phyloP scores from a whole-genome alignment of 2,113 vertebrate genomes.

The Bungarus multicinctus region DNA sequence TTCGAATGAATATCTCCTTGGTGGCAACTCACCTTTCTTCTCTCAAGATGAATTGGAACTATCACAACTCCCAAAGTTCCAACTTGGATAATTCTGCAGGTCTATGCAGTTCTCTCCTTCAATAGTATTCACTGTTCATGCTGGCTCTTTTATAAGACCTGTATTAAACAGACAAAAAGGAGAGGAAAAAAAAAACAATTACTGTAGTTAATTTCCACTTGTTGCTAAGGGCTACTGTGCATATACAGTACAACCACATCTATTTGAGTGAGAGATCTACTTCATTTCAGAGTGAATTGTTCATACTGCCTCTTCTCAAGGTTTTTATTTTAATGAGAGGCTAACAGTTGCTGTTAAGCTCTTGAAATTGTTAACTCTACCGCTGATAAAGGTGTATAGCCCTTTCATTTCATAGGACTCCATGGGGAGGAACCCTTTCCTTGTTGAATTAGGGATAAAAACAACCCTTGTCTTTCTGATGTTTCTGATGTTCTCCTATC shows the following conservation, averaged over 20 bases:
- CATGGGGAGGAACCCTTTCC: constrained; percentile 11
- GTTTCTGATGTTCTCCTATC: constrained; percentile 36
- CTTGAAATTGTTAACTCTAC: constrained; percentile 48
- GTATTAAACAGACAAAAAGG: constrained; percentile 21
- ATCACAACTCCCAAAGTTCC: not conserved
- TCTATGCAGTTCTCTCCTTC: not conserved
- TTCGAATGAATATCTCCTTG: not conserved
- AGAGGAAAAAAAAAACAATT: constrained; percentile 8
- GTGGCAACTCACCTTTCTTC: not conserved
- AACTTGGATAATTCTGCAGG: not conserved
- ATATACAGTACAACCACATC: not conserved
- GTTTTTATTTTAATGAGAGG: constrained; percentile 26
- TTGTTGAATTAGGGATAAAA: constrained; percentile 40
- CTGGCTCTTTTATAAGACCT: not conserved
- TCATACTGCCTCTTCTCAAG: constrained; percentile 19
- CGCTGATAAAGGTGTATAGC: constrained; percentile 25
- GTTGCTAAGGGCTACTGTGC: constrained; percentile 19
- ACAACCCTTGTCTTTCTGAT: not conserved
- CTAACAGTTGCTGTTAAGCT: constrained; percentile 36
- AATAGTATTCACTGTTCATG: constrained; percentile 11
- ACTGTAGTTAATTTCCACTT: constrained; percentile 27
- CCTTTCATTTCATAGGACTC: constrained; percentile 50
- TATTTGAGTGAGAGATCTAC: not conserved
- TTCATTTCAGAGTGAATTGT: constrained; percentile 25
- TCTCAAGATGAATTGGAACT: not conserved